These are phyloP conservation scores for Sapayoa aenigma DNA, from an alignment of 2,113 vertebrate genomes.

Conservation along the genomic window DNA sequence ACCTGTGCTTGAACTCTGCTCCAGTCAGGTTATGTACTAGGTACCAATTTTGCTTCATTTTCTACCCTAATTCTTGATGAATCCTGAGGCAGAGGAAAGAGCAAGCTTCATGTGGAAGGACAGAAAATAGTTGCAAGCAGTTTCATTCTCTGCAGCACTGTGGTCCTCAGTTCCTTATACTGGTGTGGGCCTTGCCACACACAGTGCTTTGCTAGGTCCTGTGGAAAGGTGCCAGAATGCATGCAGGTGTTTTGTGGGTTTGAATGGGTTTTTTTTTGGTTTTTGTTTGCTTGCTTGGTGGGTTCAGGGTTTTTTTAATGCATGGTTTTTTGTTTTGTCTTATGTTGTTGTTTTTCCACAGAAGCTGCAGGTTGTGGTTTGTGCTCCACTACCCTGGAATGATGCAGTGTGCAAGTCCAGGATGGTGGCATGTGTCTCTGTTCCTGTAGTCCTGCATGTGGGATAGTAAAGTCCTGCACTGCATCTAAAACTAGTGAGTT, in stretches of 20 bases:
- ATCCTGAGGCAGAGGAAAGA: not conserved
- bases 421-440: not conserved
- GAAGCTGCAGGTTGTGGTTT: not conserved
- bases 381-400: not conserved
- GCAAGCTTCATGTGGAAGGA: not conserved
- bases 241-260: not conserved
- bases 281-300: not conserved
- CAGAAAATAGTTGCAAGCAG: not conserved
- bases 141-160: not conserved
- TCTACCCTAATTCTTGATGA: not conserved
- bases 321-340: not conserved
- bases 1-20: not conserved
- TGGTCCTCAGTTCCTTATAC: not conserved
- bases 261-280: not conserved
- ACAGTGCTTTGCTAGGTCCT: not conserved
- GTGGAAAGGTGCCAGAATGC: not conserved
- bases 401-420: not conserved
- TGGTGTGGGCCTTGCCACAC: not conserved
- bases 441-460: not conserved
- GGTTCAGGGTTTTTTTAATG: too few species aligned
- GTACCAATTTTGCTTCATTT: not conserved
- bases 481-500: not conserved
- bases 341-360: not conserved
- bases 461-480: not conserved
- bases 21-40: not conserved